Conservation (phyloP, 2,888 invertebrate genomes). For the Acleris laterana region DNA sequence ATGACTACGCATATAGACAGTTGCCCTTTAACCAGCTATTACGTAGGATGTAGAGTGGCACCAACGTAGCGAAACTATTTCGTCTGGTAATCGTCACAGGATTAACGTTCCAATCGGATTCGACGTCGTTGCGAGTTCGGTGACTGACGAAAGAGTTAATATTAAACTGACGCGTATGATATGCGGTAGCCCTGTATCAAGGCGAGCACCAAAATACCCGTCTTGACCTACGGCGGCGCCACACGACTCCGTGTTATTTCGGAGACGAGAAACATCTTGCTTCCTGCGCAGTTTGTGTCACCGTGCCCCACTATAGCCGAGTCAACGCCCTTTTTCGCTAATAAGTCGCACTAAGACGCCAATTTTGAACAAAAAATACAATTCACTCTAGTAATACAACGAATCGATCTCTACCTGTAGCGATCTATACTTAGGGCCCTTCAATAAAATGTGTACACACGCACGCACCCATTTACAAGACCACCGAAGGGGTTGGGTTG, state of each 20-base stretch:
- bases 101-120: conserved; percentile 35
- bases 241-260: conserved; percentile 63
- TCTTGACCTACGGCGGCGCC: conserved; percentile 77
- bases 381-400: too few relatives aligned
- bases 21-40: background rate
- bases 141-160: conserved; percentile 77
- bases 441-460: too few relatives aligned
- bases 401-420: too few relatives aligned
- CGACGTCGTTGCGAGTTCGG: conserved; percentile 43
- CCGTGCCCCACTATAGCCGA: conserved; percentile 39
- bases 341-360: background rate
- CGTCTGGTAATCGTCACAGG: conserved; percentile 44
- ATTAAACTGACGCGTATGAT: conserved; percentile 73
- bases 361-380: background rate
- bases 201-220: conserved; percentile 79
- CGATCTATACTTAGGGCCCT: too few relatives aligned
- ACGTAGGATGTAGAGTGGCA: background rate
- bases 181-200: conserved; percentile 81
- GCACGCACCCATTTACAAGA: too few relatives aligned
- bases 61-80: conserved; percentile 2
- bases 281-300: conserved; percentile 51
- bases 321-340: conserved; percentile 58
- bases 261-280: conserved; percentile 55
- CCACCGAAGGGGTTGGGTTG: background rate
- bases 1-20: background rate